These are phyloP conservation scores for Butorides virescens DNA, from an alignment of 2,113 vertebrate species.

Conservation along the genomic window DNA sequence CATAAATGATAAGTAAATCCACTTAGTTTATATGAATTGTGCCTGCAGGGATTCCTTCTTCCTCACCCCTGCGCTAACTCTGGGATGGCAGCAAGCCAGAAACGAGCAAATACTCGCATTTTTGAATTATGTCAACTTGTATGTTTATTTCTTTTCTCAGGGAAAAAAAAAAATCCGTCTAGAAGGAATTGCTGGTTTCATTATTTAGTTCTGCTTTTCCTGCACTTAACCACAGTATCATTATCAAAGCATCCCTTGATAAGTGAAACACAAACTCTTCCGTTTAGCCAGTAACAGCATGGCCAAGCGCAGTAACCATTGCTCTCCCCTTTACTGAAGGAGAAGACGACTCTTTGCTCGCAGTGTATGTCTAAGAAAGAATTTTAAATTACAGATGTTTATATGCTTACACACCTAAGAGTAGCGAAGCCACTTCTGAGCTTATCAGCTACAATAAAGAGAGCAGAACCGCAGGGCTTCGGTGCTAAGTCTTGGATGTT, in stretches of 20 bases:
- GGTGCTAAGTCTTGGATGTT: background rate
- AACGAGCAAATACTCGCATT: background rate
- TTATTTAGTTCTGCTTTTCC: constrained; percentile 50
- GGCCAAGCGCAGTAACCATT: background rate
- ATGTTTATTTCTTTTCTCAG: constrained; percentile 64
- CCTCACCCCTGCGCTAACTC: background rate
- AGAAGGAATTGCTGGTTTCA: constrained; percentile 52
- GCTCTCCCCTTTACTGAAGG: background rate
- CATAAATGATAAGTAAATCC: constrained; percentile 64
- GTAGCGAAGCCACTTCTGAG: background rate
- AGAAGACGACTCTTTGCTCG: background rate
- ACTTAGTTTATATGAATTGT: constrained; percentile 17
- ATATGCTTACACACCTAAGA: background rate
- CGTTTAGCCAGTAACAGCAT: background rate
- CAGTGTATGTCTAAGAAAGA: background rate
- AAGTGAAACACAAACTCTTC: background rate
- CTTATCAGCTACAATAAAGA: background rate
- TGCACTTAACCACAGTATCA: constrained; percentile 41
- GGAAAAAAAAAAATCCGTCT: background rate
- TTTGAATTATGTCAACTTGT: constrained; percentile 48
- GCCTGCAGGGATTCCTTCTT: constrained; percentile 44
- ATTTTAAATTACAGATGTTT: background rate
- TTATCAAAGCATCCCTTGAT: constrained; percentile 34
- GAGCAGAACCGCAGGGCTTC: background rate
- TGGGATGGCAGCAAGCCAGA: constrained; percentile 42